These are phyloP conservation scores for Eubucco bourcierii DNA, from an alignment of 2,113 vertebrate species.

Conservation along the genomic window DNA sequence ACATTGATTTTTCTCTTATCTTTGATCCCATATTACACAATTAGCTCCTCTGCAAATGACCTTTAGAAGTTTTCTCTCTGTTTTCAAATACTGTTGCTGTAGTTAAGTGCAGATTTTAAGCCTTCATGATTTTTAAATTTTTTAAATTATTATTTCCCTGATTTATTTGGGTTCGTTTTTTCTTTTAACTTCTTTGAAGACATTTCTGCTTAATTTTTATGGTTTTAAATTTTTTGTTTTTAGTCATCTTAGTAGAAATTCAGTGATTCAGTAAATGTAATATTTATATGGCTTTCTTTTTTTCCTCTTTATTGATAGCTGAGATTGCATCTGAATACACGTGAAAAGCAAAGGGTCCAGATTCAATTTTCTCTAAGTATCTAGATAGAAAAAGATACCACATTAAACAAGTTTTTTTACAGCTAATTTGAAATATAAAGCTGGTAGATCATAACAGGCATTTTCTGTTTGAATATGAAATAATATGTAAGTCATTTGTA, in stretches of 20 bases:
- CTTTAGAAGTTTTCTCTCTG: neutral
- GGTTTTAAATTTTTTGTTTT: neutral
- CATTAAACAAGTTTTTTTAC: neutral
- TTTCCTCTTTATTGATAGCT: neutral
- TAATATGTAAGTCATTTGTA: neutral
- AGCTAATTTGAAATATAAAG: neutral
- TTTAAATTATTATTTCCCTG: neutral
- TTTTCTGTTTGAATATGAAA: neutral
- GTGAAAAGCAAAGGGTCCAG: neutral
- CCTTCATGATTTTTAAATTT: neutral
- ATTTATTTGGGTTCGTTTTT: neutral
- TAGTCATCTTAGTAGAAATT: neutral
- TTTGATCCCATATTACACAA: neutral
- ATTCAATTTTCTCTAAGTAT: neutral
- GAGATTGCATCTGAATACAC: neutral
- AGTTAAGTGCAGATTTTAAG: neutral
- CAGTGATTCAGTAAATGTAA: neutral
- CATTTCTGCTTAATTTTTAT: neutral
- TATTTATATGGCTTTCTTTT: neutral
- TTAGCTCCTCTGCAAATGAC: neutral
- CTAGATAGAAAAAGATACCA: neutral
- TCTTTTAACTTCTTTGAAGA: neutral
- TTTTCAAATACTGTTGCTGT: neutral
- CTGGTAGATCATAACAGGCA: neutral
- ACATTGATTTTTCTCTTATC: neutral